Evolutionary conservation across 2,113 vertebrate genomes (phyloP).

Genomic region (Gracilinanus agilis): DNA sequence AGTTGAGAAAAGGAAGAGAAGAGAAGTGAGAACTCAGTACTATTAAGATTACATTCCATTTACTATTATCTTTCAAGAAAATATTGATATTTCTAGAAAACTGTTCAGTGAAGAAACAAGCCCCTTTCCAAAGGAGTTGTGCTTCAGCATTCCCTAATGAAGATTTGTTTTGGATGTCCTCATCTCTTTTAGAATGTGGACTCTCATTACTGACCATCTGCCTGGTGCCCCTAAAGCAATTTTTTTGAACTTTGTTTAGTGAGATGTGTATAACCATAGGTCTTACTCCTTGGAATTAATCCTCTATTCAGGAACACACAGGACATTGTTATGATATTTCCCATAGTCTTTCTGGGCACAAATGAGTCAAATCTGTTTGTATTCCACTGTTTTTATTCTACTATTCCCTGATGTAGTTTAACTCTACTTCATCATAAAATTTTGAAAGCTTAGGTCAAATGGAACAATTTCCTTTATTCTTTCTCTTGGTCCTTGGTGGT

Average conservation of each 20-base stretch:
- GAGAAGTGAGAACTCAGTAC: neutral
- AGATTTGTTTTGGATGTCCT: neutral
- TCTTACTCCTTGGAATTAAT: neutral
- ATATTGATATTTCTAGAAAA: neutral
- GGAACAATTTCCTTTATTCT: neutral
- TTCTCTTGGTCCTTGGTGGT: neutral
- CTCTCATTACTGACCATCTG: neutral
- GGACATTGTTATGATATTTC: neutral
- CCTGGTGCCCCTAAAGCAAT: neutral
- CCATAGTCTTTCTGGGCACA: neutral
- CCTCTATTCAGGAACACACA: neutral
- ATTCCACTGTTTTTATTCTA: neutral
- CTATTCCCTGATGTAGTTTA: neutral
- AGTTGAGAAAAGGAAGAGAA: neutral
- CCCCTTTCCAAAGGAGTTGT: neutral
- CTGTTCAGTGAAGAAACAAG: neutral
- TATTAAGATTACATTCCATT: neutral
- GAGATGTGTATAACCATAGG: neutral
- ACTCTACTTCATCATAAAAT: neutral
- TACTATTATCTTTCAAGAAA: neutral
- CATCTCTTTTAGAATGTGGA: neutral
- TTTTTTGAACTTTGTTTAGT: neutral
- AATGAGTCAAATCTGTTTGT: neutral
- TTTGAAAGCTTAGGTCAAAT: neutral
- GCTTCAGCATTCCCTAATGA: neutral